Evolutionary conservation across 2,113 vertebrate species (phyloP).

Genomic region (Nymphicus hollandicus): DNA sequence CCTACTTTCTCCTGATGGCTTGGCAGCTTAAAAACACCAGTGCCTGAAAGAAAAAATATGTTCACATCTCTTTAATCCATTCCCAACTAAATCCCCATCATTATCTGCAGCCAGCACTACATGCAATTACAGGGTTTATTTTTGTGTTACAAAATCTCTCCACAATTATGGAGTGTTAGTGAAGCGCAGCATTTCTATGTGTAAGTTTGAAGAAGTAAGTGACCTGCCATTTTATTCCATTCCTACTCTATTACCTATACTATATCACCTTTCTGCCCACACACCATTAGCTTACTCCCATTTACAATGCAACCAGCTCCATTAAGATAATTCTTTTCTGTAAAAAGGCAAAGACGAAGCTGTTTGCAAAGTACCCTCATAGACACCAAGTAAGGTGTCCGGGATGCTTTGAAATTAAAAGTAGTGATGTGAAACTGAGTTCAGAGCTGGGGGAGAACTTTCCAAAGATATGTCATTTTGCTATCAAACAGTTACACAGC

Average conservation of each 20-base stretch:
- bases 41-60: conserved; percentile 26
- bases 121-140: conserved; percentile 62
- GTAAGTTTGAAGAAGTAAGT: conserved; percentile 27
- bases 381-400: background rate
- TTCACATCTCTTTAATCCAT: conserved; percentile 47
- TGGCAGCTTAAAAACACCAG: background rate
- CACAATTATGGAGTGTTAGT: conserved; percentile 47
- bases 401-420: background rate
- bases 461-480: background rate
- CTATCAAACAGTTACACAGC: background rate
- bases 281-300: background rate
- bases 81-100: conserved; percentile 33
- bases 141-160: conserved; percentile 50
- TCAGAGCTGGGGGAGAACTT: background rate
- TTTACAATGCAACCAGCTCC: background rate
- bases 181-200: conserved; percentile 16
- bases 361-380: background rate
- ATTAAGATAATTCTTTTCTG: background rate
- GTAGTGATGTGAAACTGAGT: background rate
- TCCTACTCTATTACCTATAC: background rate
- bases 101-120: conserved; percentile 48
- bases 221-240: background rate
- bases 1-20: background rate
- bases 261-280: background rate
- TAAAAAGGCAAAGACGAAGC: background rate